phyloP scores from a whole-genome alignment of 2,113 vertebrate species.

The Setophaga coronata region DNA sequence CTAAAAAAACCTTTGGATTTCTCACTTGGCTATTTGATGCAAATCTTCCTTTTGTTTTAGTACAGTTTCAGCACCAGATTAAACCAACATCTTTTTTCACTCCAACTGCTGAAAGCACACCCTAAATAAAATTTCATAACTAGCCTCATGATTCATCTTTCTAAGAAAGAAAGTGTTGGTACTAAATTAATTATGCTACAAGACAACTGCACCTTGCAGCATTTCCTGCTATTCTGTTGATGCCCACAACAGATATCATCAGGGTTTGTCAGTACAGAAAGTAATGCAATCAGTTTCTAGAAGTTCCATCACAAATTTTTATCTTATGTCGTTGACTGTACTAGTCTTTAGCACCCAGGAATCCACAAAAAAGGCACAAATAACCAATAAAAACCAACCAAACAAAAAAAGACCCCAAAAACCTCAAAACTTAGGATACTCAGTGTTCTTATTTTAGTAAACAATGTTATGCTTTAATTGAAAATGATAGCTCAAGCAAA shows the following conservation, averaged over 20 bases:
- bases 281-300: neutral
- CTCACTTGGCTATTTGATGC: neutral
- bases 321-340: neutral
- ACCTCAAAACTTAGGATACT: neutral
- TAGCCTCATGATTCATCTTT: neutral
- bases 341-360: neutral
- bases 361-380: neutral
- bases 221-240: neutral
- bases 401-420: too few species aligned
- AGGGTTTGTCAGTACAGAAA: neutral
- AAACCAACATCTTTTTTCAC: neutral
- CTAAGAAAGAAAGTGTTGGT: neutral
- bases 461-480: rapidly evolving
- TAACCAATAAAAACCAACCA: too few species aligned
- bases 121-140: neutral
- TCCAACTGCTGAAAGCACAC: neutral
- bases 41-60: neutral
- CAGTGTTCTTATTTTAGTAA: neutral
- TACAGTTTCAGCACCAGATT: neutral
- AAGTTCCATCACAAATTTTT: neutral
- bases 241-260: neutral
- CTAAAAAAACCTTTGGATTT: neutral
- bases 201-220: neutral
- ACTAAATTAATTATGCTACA: neutral
- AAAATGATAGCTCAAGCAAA: neutral